Evolutionary conservation across 2,888 invertebrate genomes (phyloP), one percentile per base, ranked within the genome.

Genomic region (Palloptera scutellata): DNA sequence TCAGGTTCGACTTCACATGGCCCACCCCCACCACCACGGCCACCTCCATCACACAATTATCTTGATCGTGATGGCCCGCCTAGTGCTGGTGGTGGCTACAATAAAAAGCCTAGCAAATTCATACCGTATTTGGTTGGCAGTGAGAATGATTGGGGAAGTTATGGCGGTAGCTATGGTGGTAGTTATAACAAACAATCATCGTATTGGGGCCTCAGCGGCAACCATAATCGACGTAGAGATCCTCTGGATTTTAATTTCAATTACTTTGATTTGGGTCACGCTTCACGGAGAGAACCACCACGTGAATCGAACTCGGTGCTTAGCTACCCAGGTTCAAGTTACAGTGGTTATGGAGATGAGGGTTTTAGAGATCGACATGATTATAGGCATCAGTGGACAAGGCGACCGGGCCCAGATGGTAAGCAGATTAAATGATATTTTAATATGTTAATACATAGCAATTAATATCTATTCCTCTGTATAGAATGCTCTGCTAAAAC

Each of bases 401-500:
- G 85, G 40, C 75, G 85, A n/a, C 85, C 85, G 1, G 85, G 84
- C 60, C 78, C 80, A 59, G 86, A 86, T 79, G 86, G 86, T 86
- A 74, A 71, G 74, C 52, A 48, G 3, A 54, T 20, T 64, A 53
- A 1, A 13, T 53, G 11, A 54, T 19, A 15, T 61, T 67, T 63
- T 6, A 57, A 30, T 2, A 6, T n/a, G n/a, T n/a, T n/a, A 30
- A 30, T 30, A 2, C 30, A 4, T 30, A 30, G 52, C 13, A 68
- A 48, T 69, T 72, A 52, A 53, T 65, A 81, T 5, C 5, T 13
- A 10, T 15, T 1, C 13, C 42, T 17, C 1, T 13, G 5, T 79
- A 0, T 78, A 90, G 93, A 92, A 77, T 94, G 94, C 76, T 92
- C 92, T 0, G 88, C 92, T 0, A 89, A 92, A 73, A 89, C 90